Evolutionary conservation across 1,140 invertebrate genomes (phyloP), one percentile per base, ranked within the genome.

Genomic region (Nasonia longicornis): DNA sequence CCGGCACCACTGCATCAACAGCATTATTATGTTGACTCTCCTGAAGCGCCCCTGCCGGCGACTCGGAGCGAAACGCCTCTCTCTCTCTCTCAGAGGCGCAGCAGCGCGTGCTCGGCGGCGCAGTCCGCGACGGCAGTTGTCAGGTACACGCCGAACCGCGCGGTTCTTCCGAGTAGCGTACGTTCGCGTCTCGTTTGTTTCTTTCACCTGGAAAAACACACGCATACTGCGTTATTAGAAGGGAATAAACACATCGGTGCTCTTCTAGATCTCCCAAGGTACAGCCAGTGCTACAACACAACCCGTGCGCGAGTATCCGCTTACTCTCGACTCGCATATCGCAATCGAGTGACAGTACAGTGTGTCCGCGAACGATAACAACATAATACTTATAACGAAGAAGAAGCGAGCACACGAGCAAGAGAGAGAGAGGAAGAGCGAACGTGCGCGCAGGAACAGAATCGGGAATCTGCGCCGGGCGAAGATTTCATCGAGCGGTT

Each of bases 101-200:
- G 52, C 58, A 35, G 74, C 12, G 38, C 67, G 42, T 8, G 29
- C 52, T 58, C 52, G 4, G 20, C 52, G 4, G 20, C 3, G 14
- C 6, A 48, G 12, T 48, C 45, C 45, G 45, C 45, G 45, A 48
- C 70, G 63, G 22, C 77, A 75, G 77, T 82, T 79, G 77, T 71
- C 48, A 79, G 81, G 48, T 70, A 79, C 1, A 45, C 78, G 66
- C 66, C 52, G 75, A 63, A 48, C 42, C 73, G 75, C 16, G 8
- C 42, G 20, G 52, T 58, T n/a, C 6, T 52, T 16, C 48, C 52
- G 52, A 58, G 16, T 58, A n/a, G 16, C 48, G 14, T 16, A 16
- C 48, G 4, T 11, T 31, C 31, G 3, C 63, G 14, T 77, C 72
- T 22, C 72, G 48, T 29, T 67, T 10, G 38, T 42, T 42, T 42